These are phyloP conservation scores for Siderastrea siderea DNA, from an alignment of 92 coral and sea anemone genomes.

Conservation along the genomic window DNA sequence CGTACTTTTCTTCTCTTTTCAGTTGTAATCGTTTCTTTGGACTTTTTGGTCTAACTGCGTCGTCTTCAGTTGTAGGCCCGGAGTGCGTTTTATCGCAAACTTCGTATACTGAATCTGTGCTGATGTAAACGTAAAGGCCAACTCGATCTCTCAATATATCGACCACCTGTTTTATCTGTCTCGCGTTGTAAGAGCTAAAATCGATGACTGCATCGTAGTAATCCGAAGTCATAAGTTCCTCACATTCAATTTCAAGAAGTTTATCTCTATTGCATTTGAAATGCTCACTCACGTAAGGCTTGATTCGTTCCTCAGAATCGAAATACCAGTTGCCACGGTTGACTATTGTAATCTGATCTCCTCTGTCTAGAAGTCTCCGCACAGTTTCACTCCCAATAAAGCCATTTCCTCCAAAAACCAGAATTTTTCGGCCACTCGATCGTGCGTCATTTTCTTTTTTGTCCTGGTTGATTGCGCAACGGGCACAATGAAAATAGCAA, in stretches of 20 bases:
- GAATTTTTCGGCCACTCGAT: constrained; percentile 63
- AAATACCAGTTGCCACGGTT: constrained; percentile 97
- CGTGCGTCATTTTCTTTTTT: neutral
- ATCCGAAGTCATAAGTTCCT: constrained; percentile 78
- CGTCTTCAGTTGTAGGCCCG: constrained; percentile 83
- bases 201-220: constrained; percentile 93
- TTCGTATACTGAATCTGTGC: constrained; percentile 94
- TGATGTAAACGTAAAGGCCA: constrained; percentile 91
- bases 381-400: constrained; percentile 95
- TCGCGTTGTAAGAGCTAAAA: constrained; percentile 89
- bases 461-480: neutral
- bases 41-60: constrained; percentile 90
- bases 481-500: neutral
- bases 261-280: constrained; percentile 91
- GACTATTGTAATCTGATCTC: constrained; percentile 82
- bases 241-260: constrained; percentile 85
- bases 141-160: constrained; percentile 78
- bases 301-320: constrained; percentile 90
- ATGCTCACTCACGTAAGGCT: constrained; percentile 78
- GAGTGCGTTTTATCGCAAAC: constrained; percentile 90
- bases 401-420: constrained; percentile 98
- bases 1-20: constrained; percentile 84
- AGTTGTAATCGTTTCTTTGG: constrained; percentile 77
- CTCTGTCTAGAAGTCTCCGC: constrained; percentile 72
- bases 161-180: constrained; percentile 84